A percentile compares a stretch with the other conserved stretches of the same genome.
These are phyloP conservation scores for Eurytoma californica DNA, from an alignment of 2,888 invertebrate species.

Conservation along the genomic window DNA sequence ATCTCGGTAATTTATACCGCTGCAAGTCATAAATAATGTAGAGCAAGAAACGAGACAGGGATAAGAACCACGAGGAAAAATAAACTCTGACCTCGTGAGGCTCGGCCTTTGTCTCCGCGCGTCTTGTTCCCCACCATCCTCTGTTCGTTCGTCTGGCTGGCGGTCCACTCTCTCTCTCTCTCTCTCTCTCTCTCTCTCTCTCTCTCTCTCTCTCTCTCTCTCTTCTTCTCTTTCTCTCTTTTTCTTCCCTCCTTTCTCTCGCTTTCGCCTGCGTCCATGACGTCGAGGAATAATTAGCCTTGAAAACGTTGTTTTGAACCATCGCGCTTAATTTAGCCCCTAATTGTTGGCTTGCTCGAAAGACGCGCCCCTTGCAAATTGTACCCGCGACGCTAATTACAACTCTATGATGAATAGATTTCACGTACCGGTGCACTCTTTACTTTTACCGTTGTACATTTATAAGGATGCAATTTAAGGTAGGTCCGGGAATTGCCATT, in stretches of 20 bases:
- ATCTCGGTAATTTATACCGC: background rate
- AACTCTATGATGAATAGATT: conserved; percentile 35
- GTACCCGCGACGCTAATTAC: conserved; percentile 17
- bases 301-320: conserved; percentile 41
- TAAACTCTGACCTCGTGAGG: conserved; percentile 6
- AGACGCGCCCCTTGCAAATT: conserved; percentile 8
- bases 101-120: conserved; percentile 28
- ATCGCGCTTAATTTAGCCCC: conserved; percentile 30
- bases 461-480: too few relatives aligned
- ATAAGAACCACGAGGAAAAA: conserved; percentile 1
- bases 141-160: too few relatives aligned
- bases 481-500: too few relatives aligned
- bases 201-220: too few relatives aligned
- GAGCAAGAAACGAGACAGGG: background rate
- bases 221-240: background rate
- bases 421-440: background rate
- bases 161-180: background rate
- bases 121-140: conserved; percentile 1
- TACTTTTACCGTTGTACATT: background rate
- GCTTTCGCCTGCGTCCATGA: background rate
- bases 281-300: conserved; percentile 42
- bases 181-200: too few relatives aligned
- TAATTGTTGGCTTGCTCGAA: conserved; percentile 32
- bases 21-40: conserved; percentile 12
- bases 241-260: background rate